Conservation (phyloP, 1,140 invertebrate genomes). For the Arion vulgaris region DNA sequence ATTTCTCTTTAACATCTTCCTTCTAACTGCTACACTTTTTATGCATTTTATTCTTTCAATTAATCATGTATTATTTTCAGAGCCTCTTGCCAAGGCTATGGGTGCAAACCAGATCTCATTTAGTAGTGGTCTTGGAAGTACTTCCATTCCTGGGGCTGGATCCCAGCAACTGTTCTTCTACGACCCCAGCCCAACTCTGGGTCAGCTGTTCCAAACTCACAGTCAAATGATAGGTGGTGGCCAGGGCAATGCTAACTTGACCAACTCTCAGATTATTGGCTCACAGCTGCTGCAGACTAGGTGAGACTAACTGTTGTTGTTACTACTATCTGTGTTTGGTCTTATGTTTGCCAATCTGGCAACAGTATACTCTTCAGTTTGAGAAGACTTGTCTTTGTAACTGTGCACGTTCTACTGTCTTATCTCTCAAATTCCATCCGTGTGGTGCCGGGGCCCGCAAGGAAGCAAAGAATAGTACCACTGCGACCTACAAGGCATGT, state of each 20-base stretch:
- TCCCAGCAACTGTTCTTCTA: slow-evolving; percentile 57
- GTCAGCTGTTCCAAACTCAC: slow-evolving; percentile 48
- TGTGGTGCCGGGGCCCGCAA: too few species aligned
- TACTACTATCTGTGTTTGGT: neutral
- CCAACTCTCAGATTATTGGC: slow-evolving; percentile 75
- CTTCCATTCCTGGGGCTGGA: slow-evolving; percentile 53
- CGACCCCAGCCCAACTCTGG: slow-evolving; percentile 52
- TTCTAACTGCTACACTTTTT: slow-evolving; percentile 13
- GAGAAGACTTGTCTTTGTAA: too few species aligned
- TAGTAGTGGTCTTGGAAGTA: slow-evolving; percentile 75
- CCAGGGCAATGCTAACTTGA: slow-evolving; percentile 62
- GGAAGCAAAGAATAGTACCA: too few species aligned
- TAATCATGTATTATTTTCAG: slow-evolving; percentile 11
- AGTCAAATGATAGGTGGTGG: slow-evolving; percentile 63
- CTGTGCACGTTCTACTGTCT: too few species aligned
- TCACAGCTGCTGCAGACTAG: slow-evolving; percentile 77
- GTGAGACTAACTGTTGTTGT: slow-evolving; percentile 40
- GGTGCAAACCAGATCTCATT: slow-evolving; percentile 78
- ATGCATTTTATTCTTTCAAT: slow-evolving; percentile 4
- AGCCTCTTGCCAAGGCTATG: slow-evolving; percentile 42
- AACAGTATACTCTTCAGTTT: too few species aligned
- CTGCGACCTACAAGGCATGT: too few species aligned
- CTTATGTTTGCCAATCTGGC: too few species aligned
- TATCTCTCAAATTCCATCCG: too few species aligned
- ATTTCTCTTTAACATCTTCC: too few species aligned